These are phyloP conservation scores for Fragum whitleyi DNA, from an alignment of 2,888 invertebrate species.

Conservation along the genomic window DNA sequence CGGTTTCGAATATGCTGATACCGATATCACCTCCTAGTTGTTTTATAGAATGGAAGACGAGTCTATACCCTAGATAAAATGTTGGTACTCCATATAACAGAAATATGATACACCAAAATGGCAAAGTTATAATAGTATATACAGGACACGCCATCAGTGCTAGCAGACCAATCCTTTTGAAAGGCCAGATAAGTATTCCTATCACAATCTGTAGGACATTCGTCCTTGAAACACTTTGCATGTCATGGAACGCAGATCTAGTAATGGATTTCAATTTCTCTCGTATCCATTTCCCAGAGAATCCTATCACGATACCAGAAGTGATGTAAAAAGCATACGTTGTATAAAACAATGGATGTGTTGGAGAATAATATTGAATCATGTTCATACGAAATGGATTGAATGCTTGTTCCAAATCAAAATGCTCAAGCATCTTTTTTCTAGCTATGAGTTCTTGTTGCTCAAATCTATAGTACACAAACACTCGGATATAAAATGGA, in stretches of 20 bases:
- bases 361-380: conserved; percentile 80
- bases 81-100: conserved; percentile 81
- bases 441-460: conserved; percentile 75
- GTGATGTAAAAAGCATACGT: conserved; percentile 80
- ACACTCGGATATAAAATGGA: conserved; percentile 80
- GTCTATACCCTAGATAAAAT: conserved; percentile 79
- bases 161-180: conserved; percentile 79
- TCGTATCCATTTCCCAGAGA: conserved; percentile 70
- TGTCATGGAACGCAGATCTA: conserved; percentile 78
- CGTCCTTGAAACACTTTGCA: conserved; percentile 79
- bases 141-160: conserved; percentile 78
- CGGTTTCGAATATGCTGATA: conserved; percentile 51
- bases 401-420: conserved; percentile 69
- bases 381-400: conserved; percentile 79
- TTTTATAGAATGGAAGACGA: conserved; percentile 78
- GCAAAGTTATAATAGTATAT: conserved; percentile 75
- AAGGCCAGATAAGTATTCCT: conserved; percentile 80
- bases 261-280: conserved; percentile 78
- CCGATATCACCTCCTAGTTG: conserved; percentile 67
- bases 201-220: conserved; percentile 79
- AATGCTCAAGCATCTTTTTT: conserved; percentile 55
- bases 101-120: conserved; percentile 74
- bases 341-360: conserved; percentile 79
- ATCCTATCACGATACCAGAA: conserved; percentile 75
- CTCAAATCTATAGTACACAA: conserved; percentile 82